phyloP scores from a whole-genome alignment of 2,888 invertebrate species.

The Sphinx pinastri region DNA sequence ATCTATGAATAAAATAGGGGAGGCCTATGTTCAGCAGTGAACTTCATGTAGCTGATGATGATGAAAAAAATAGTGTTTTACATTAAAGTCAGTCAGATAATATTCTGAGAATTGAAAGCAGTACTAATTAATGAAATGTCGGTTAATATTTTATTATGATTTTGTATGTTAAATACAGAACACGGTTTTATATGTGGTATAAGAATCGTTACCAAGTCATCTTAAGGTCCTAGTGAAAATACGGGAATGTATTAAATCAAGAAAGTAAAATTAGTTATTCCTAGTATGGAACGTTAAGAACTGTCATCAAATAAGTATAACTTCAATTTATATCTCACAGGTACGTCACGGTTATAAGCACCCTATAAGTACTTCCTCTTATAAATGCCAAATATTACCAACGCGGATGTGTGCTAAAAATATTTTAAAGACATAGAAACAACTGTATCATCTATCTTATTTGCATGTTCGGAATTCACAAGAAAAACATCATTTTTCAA shows the following conservation, averaged over 20 bases:
- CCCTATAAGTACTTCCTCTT: not conserved
- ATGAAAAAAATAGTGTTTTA: too few species aligned
- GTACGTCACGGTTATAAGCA: too few species aligned
- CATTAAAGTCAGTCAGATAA: not conserved
- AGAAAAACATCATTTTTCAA: conserved; percentile 17
- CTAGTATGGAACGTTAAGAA: too few species aligned
- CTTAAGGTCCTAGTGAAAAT: not conserved
- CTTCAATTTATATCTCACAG: too few species aligned
- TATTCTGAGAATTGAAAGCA: too few species aligned
- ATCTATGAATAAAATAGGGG: not conserved
- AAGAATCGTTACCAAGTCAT: too few species aligned
- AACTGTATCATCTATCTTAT: conserved; percentile 18
- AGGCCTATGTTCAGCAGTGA: too few species aligned
- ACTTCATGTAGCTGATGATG: too few species aligned
- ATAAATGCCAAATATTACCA: not conserved
- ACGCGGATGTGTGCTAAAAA: conserved; percentile 19
- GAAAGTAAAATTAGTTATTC: too few species aligned
- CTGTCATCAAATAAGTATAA: too few species aligned
- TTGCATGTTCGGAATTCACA: conserved; percentile 21
- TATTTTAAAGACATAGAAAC: conserved; percentile 4
- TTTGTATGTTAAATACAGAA: not conserved
- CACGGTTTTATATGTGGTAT: not conserved
- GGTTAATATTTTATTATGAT: too few species aligned
- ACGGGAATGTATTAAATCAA: not conserved
- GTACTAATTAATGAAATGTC: too few species aligned